Evolutionary conservation across 2,888 invertebrate species (phyloP), one percentile per base, ranked within the genome.

Genomic region (Pseudanteris insignis): DNA sequence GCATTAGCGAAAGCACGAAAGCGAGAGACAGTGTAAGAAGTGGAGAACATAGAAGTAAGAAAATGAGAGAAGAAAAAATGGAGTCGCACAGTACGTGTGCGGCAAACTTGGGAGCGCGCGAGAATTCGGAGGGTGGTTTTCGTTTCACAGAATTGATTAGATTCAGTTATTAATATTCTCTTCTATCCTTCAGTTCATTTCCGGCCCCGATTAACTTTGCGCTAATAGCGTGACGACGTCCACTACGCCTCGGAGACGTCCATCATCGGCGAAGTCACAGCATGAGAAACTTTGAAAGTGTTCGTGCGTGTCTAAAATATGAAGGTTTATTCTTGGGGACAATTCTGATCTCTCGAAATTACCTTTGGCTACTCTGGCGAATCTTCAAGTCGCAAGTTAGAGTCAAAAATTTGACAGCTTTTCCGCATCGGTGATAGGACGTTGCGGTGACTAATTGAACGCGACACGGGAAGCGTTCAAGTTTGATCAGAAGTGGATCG

Each of bases 161-260:
- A 76, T 74, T 76, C 76, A 75, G 77, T 78, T 78, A 78, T 78
- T 78, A 77, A 77, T 78, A 77, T 76, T 78, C 76, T 75, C 69
- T 69, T 76, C 75, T 73, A 76, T 77, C 72, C 74, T 72, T 74
- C 74, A 70, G 70, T 75, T 75, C 76, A 75, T 78, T 78, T 78
- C 78, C 78, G 77, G 77, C 71, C 71, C 68, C 71, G 75, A 75
- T 75, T 76, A 76, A 73, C 75, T 74, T 72, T 69, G 68, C 70
- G 72, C 76, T 75, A 76, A 77, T 75, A 74, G 76, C 77, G 73
- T 74, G 77, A 75, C 76, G 77, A 78, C 71, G 73, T 74, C 70
- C 73, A 72, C 70, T 65, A 63, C 66, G 63, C 68, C 55, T 62
- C 50, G 63, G 59, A 63, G 63, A 63, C 63, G 63, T 63, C 58